A percentile compares a stretch with the other conserved stretches of the same genome.
Evolutionary conservation across 2,888 invertebrate genomes (phyloP).

Genomic region (Argyra leucocephala): DNA sequence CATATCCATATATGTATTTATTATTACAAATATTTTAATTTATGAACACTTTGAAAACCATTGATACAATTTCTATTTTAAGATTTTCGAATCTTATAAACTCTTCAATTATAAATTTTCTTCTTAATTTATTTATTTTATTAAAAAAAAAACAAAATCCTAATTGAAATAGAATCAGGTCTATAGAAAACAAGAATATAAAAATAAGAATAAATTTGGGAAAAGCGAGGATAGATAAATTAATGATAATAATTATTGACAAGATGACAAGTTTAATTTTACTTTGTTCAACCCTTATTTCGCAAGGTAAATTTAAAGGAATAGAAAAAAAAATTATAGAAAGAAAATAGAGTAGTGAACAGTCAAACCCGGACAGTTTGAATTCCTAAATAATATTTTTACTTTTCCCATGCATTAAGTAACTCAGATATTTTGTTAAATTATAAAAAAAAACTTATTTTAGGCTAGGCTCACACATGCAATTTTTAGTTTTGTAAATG

Average conservation of each 20-base stretch:
- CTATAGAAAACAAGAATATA: background rate
- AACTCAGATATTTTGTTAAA: too few species aligned
- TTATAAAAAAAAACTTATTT: too few species aligned
- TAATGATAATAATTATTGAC: constrained; percentile 6
- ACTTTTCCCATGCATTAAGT: too few species aligned
- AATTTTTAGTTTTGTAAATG: too few species aligned
- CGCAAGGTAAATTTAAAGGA: too few species aligned
- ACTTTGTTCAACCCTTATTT: too few species aligned
- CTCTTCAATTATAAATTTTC: background rate
- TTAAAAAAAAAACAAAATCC: background rate
- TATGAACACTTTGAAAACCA: background rate
- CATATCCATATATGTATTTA: too few species aligned
- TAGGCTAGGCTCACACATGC: too few species aligned
- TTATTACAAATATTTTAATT: too few species aligned
- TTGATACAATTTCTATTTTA: background rate
- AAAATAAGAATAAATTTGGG: background rate
- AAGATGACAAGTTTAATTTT: background rate
- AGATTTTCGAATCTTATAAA: background rate
- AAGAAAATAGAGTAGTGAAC: background rate
- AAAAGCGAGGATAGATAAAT: background rate
- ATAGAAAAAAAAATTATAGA: background rate
- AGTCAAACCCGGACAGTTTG: too few species aligned
- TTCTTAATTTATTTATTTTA: background rate
- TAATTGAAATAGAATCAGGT: background rate
- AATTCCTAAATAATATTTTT: too few species aligned